Evolutionary conservation across 2,888 invertebrate genomes (phyloP).

Genomic region (Phortica okadai): DNA sequence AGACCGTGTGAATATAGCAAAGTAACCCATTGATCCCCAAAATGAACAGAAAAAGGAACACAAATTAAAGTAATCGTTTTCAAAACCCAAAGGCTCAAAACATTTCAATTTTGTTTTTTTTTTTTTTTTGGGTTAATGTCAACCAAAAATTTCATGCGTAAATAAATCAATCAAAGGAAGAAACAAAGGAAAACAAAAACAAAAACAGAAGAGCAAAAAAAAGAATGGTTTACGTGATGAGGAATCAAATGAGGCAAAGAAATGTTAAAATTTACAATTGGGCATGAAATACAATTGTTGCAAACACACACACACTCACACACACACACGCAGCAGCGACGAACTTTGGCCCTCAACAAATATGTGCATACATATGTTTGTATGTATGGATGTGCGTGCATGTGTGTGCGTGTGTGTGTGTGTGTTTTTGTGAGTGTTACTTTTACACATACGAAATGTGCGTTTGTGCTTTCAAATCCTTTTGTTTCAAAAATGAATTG

Average conservation of each 20-base stretch:
- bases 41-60: too few species aligned
- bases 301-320: not conserved
- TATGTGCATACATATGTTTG: not conserved
- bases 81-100: too few species aligned
- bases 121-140: too few species aligned
- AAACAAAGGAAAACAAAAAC: too few species aligned
- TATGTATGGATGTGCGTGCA: not conserved
- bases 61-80: too few species aligned
- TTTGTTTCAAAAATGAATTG: not conserved
- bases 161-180: too few species aligned
- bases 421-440: not conserved
- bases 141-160: too few species aligned
- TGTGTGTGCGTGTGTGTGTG: not conserved
- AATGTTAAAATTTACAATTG: not conserved
- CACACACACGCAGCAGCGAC: not conserved
- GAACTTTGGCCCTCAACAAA: not conserved
- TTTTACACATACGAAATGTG: not conserved
- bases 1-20: too few species aligned
- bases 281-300: constrained; percentile 5
- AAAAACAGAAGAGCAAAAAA: too few species aligned
- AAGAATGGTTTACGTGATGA: too few species aligned
- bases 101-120: not conserved
- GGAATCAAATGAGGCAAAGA: too few species aligned
- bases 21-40: too few species aligned
- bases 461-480: constrained; percentile 7